phyloP scores from a whole-genome alignment of 2,888 invertebrate species.

The Sesia apiformis region DNA sequence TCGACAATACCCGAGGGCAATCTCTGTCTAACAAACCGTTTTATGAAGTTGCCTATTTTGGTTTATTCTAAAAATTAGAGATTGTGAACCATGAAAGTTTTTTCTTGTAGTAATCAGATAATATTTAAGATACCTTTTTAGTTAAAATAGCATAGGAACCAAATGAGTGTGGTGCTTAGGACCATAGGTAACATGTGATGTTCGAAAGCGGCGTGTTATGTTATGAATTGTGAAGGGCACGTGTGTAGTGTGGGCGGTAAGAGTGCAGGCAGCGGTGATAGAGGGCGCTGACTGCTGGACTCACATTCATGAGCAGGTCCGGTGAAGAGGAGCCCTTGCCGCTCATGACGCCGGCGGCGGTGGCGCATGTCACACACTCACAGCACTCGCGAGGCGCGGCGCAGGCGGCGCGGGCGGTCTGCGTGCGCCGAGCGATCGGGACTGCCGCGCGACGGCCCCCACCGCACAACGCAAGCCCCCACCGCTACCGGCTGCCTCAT shows the following conservation, averaged over 20 bases:
- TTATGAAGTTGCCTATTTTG: slow-evolving; percentile 42
- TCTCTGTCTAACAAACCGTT: slow-evolving; percentile 44
- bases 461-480: slow-evolving; percentile 54
- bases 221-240: no score
- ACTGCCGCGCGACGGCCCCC: slow-evolving; percentile 60
- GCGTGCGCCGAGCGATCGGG: slow-evolving; percentile 59
- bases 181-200: no score
- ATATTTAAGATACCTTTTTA: no score
- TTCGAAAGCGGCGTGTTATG: no score
- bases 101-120: no score
- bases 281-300: slow-evolving; percentile 24
- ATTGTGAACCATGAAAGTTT: slow-evolving; percentile 13
- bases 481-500: slow-evolving; percentile 74
- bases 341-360: slow-evolving; percentile 54
- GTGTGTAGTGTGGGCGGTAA: no score
- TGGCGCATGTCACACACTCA: slow-evolving; percentile 58
- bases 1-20: slow-evolving; percentile 60
- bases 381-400: slow-evolving; percentile 58
- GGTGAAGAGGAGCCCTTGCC: slow-evolving; percentile 68
- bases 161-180: no score
- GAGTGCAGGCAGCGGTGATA: not conserved
- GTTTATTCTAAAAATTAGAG: slow-evolving; percentile 41
- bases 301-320: slow-evolving; percentile 75
- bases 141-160: no score
- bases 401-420: slow-evolving; percentile 60